Conservation (phyloP, 2,113 vertebrate species). For the Piaya cayana region DNA sequence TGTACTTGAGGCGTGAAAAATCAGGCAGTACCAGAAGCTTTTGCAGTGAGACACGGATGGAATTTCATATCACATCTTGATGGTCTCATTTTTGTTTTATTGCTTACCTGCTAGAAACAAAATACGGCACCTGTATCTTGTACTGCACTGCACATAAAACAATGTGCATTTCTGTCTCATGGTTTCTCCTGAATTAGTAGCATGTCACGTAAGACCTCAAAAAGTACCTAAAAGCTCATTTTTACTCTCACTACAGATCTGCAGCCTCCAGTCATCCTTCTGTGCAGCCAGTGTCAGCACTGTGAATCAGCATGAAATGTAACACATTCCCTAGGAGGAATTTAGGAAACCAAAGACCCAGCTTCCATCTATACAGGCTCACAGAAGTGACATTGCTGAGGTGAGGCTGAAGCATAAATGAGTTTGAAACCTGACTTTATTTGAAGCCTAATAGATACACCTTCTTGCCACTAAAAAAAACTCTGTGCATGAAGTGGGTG, state of each 20-base stretch:
- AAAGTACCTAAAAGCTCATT: neutral
- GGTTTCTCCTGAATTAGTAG: neutral
- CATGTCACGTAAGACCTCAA: neutral
- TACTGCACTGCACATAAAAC: neutral
- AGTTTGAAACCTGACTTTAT: neutral
- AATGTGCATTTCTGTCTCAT: neutral
- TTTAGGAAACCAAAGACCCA: neutral
- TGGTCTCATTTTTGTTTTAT: neutral
- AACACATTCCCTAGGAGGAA: neutral
- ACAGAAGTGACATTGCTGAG: neutral
- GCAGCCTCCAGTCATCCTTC: neutral
- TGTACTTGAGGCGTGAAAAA: neutral
- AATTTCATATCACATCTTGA: neutral
- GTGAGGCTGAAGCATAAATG: neutral
- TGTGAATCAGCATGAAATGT: neutral
- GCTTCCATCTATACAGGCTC: neutral
- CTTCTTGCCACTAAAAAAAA: neutral
- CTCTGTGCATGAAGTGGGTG: neutral
- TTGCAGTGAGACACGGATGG: neutral
- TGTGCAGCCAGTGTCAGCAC: accelerated
- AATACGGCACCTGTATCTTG: accelerated
- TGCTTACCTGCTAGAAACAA: neutral
- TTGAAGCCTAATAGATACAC: neutral
- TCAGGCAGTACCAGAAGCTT: neutral
- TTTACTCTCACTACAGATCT: neutral